Evolutionary conservation across 2,888 invertebrate genomes (phyloP).

Genomic region (Conistra vaccinii): DNA sequence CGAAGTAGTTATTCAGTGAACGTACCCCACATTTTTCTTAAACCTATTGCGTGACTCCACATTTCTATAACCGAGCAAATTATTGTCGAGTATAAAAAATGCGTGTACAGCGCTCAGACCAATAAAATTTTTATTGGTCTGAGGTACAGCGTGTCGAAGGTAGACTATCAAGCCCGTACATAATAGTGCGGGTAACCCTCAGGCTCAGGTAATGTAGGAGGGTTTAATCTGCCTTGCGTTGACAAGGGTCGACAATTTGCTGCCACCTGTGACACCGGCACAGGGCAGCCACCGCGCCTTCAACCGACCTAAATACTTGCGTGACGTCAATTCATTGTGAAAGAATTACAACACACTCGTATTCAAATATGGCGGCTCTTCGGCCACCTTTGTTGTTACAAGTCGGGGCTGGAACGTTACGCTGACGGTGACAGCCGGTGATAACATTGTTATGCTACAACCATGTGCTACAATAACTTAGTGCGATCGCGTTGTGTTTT

Average conservation of each 20-base stretch:
- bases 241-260: constrained; percentile 80
- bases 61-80: constrained; percentile 43
- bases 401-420: too few relatives aligned
- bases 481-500: neutral
- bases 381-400: constrained; percentile 3
- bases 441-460: neutral
- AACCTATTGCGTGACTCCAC: constrained; percentile 14
- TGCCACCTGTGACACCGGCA: constrained; percentile 76
- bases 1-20: constrained; percentile 9
- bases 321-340: constrained; percentile 71
- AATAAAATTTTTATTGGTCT: too few relatives aligned
- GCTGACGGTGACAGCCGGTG: constrained; percentile 7
- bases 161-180: constrained; percentile 64
- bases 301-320: constrained; percentile 65
- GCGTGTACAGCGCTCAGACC: constrained; percentile 43
- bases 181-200: constrained; percentile 60
- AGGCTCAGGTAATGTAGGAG: constrained; percentile 61
- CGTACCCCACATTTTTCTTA: constrained; percentile 9
- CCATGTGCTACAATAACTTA: neutral
- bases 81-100: constrained; percentile 45
- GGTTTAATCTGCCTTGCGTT: constrained; percentile 73
- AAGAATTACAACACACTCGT: constrained; percentile 60
- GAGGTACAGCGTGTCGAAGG: constrained; percentile 52
- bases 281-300: constrained; percentile 54
- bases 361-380: constrained; percentile 42